Conservation (phyloP, 2,888 invertebrate genomes). For the Drosophila austrosaltans region DNA sequence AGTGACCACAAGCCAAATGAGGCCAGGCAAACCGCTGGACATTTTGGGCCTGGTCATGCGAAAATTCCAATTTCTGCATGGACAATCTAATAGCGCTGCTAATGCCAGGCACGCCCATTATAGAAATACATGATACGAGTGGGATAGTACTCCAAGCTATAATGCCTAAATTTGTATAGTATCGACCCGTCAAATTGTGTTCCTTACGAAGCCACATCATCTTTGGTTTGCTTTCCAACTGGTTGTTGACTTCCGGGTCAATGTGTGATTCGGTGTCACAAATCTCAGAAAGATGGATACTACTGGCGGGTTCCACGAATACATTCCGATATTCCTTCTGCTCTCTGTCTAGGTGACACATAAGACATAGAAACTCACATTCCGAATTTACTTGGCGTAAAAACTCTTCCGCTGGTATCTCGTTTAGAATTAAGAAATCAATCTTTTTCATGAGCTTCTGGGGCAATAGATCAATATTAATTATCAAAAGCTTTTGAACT, state of each 20-base stretch:
- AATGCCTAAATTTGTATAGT: slow-evolving; percentile 15
- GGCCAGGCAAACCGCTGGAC: slow-evolving; percentile 54
- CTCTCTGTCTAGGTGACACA: neutral
- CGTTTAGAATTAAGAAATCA: neutral
- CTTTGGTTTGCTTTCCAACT: neutral
- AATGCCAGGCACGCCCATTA: slow-evolving; percentile 6
- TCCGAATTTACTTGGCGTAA: neutral
- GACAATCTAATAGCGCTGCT: neutral
- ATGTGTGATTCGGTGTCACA: too few species aligned
- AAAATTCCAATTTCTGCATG: slow-evolving; percentile 14
- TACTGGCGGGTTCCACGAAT: too few species aligned
- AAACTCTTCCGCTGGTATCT: neutral
- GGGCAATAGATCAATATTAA: neutral
- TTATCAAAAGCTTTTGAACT: neutral
- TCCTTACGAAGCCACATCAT: neutral
- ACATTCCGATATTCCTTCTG: neutral
- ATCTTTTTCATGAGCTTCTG: neutral
- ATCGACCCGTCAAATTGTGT: neutral
- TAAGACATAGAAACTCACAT: too few species aligned
- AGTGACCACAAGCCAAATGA: slow-evolving; percentile 36
- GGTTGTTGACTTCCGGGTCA: too few species aligned
- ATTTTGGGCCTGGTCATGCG: neutral
- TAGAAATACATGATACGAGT: slow-evolving; percentile 14
- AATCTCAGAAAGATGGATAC: too few species aligned
- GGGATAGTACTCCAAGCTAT: slow-evolving; percentile 24